Percentiles rank a stretch among this genome's conserved stretches.
These are phyloP conservation scores for Cyclophora albipunctata DNA, from an alignment of 2,888 invertebrate genomes.

Conservation along the genomic window DNA sequence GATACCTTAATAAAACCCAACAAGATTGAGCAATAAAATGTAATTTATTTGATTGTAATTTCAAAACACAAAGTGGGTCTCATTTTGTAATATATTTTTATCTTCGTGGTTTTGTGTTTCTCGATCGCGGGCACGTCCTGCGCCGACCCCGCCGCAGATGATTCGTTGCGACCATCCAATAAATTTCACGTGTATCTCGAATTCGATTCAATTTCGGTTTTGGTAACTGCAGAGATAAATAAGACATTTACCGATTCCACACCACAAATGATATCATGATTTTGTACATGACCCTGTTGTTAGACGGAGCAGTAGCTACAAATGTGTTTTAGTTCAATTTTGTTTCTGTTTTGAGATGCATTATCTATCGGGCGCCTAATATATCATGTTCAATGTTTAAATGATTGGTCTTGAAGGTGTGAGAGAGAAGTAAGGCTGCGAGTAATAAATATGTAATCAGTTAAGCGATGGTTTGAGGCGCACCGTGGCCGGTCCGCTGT, in stretches of 20 bases:
- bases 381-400: too few species aligned
- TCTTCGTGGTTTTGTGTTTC: slow-evolving; percentile 71
- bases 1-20: slow-evolving; percentile 75
- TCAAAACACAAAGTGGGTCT: slow-evolving; percentile 74
- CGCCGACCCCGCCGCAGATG: slow-evolving; percentile 38
- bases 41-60: slow-evolving; percentile 76
- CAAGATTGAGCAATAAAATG: slow-evolving; percentile 76
- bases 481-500: too few species aligned
- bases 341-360: slow-evolving; percentile 2
- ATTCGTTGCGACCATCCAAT: slow-evolving; percentile 48
- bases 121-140: slow-evolving; percentile 60
- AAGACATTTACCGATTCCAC: slow-evolving; percentile 46
- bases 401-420: slow-evolving; percentile 42
- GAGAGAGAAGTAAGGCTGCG: slow-evolving; percentile 53
- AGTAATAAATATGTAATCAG: slow-evolving; percentile 27
- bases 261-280: slow-evolving; percentile 37
- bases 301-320: slow-evolving; percentile 16
- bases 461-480: slow-evolving; percentile 23
- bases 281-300: slow-evolving; percentile 12
- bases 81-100: slow-evolving; percentile 75
- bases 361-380: too few species aligned
- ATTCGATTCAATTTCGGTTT: slow-evolving; percentile 53
- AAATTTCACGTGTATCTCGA: slow-evolving; percentile 47
- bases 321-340: slow-evolving; percentile 33
- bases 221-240: slow-evolving; percentile 44